phyloP scores from a whole-genome alignment of 2,888 invertebrate species.

The Lycocerus yunnanus region DNA sequence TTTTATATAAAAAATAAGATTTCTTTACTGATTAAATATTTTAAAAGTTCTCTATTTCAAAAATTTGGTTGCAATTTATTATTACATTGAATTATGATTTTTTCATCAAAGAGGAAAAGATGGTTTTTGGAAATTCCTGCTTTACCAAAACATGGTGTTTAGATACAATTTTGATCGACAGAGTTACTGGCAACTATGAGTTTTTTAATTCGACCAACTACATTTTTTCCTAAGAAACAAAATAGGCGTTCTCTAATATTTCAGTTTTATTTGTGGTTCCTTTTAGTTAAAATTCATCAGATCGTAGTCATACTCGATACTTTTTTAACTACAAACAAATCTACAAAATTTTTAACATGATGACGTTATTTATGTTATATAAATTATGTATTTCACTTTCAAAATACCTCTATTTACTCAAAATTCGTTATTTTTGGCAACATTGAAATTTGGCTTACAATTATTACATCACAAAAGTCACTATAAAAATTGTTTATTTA shows the following conservation, averaged over 20 bases:
- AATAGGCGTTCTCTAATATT: not conserved
- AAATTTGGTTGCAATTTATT: too few relatives aligned
- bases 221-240: too few relatives aligned
- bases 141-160: too few relatives aligned
- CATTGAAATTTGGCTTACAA: not conserved
- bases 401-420: not conserved
- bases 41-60: too few relatives aligned
- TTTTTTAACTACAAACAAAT: not conserved
- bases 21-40: not conserved
- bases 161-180: too few relatives aligned
- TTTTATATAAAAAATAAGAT: not conserved
- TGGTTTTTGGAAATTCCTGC: too few relatives aligned
- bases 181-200: too few relatives aligned
- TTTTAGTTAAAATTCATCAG: not conserved
- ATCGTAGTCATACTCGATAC: not conserved
- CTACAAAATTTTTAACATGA: not conserved
- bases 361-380: not conserved
- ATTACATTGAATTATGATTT: too few relatives aligned
- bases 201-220: too few relatives aligned
- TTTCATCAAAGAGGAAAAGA: too few relatives aligned
- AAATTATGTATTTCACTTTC: not conserved
- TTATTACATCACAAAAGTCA: not conserved
- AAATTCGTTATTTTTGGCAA: constrained; percentile 1
- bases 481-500: not conserved
- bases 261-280: not conserved